Base-by-base conservation (phyloP, 1,140 invertebrate species). In the Philopotamus ludificatus region DNA sequence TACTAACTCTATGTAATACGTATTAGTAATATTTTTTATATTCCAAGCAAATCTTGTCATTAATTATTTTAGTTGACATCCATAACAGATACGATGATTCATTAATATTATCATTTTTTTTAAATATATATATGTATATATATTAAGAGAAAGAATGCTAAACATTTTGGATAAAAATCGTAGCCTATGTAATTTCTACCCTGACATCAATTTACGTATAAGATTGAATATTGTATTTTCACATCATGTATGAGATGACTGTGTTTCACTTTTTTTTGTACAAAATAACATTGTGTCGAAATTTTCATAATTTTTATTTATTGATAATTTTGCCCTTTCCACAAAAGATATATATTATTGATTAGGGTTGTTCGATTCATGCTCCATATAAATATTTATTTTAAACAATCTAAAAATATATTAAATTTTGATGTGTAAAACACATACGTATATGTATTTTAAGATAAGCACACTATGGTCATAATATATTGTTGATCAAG, bases 181-280 rank as follows among this genome's bases (percentile, higher is more conserved):
- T 68, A 68, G 62, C 67, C 67, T 75, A 75, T 73, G 72, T 73
- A 74, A 75, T 75, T 73, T 79, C 79, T 81, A 81, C 79, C 79
- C 79, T 81, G 79, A 80, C 77, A 78, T 76, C 77, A 79, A 79
- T 79, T 81, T 81, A 81, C 79, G 79, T 81, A 81, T 81, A 79
- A 78, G 78, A 75, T 65, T 69, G 67, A 66, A 66, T 69, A 66
- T 62, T 62, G 45, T 62, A 34, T 62, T 62, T 62, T 22, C 59
- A 62, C 59, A 51, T 44, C 44, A 60, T 42, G 10, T 25, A 47
- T 39, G 16, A n/a, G n/a, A n/a, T n/a, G n/a, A n/a, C n/a, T 42
- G 21, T 20, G 47, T 47, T 47, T 47, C 18, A 8, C 44, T 20
- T 47, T 47, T 47, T 16, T 47, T 47, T 47, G 44, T 47, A 47